Evolutionary conservation across 2,113 vertebrate genomes (phyloP).

Genomic region (Calidris pygmaea): DNA sequence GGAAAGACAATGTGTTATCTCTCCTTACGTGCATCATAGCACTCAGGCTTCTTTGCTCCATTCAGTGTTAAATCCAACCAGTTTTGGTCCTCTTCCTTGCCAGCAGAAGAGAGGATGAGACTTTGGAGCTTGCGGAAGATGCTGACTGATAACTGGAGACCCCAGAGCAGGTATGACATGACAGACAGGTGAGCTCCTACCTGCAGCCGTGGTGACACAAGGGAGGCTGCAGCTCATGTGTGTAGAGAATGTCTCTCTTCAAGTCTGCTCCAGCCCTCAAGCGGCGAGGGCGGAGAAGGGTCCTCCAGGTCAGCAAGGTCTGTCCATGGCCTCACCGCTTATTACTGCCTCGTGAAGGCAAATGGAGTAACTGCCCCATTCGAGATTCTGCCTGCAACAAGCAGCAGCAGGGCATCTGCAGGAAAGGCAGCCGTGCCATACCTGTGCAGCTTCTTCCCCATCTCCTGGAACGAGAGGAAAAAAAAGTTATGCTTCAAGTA

Average conservation of each 20-base stretch:
- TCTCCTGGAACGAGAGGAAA: background rate
- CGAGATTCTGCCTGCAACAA: background rate
- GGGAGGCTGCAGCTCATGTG: background rate
- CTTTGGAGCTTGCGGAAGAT: background rate
- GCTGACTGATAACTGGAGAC: background rate
- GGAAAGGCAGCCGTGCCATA: background rate
- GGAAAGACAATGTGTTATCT: background rate
- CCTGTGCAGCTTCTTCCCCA: background rate
- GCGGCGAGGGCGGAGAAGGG: background rate
- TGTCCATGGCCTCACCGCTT: background rate
- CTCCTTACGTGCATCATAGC: background rate
- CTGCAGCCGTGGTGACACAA: background rate
- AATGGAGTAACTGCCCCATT: background rate
- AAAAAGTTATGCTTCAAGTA: background rate
- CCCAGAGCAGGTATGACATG: background rate
- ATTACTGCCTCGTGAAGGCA: background rate
- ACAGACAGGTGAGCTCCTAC: background rate
- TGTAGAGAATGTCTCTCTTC: background rate
- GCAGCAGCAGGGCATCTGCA: background rate
- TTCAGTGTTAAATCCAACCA: background rate
- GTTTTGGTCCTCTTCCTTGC: background rate
- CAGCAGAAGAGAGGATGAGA: background rate
- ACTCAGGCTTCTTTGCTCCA: background rate
- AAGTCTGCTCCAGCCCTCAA: background rate
- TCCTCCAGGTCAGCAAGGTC: background rate